Evolutionary conservation across 1,140 invertebrate genomes (phyloP).

Genomic region (Megalonaias nervosa): DNA sequence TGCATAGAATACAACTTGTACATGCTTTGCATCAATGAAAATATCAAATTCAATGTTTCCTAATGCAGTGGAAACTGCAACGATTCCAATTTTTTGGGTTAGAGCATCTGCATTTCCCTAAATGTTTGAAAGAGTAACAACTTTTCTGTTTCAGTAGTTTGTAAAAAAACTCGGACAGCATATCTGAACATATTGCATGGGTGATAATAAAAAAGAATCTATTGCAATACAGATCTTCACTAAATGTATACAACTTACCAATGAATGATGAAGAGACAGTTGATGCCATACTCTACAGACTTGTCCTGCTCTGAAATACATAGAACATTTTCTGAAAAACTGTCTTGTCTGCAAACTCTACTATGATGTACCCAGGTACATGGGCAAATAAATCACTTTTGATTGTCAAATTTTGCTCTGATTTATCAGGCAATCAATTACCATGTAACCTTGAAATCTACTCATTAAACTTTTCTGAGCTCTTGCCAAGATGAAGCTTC

Average conservation of each 20-base stretch:
- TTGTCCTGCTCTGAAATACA: slow-evolving; percentile 39
- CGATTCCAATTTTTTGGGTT: too few relatives aligned
- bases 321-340: neutral
- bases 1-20: too few relatives aligned
- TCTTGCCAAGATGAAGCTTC: neutral
- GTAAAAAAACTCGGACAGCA: too few relatives aligned
- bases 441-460: neutral
- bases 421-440: neutral
- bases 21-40: too few relatives aligned
- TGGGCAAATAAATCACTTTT: neutral
- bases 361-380: neutral
- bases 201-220: too few relatives aligned
- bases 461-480: neutral
- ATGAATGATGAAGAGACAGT: slow-evolving; percentile 38
- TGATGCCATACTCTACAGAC: slow-evolving; percentile 56
- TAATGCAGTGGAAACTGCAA: too few relatives aligned
- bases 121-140: too few relatives aligned
- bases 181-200: too few relatives aligned
- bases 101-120: too few relatives aligned
- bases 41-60: too few relatives aligned
- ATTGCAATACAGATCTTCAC: too few relatives aligned
- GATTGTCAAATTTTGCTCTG: neutral
- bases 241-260: slow-evolving; percentile 41
- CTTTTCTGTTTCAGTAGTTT: too few relatives aligned
- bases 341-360: neutral